phyloP scores from a whole-genome alignment of 2,113 vertebrate genomes.

The Mustelus asterias region DNA sequence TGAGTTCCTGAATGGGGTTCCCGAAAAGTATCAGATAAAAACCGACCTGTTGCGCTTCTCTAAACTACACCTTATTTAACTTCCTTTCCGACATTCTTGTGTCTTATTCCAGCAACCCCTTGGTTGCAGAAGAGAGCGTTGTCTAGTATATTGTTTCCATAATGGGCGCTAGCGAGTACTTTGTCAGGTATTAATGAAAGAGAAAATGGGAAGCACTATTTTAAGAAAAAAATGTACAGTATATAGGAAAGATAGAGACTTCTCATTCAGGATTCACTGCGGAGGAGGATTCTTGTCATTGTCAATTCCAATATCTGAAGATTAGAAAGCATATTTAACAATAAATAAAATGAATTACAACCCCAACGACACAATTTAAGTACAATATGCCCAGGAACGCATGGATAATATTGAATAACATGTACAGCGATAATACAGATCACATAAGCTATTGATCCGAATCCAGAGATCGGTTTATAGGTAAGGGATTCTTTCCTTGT shows the following conservation, averaged over 20 bases:
- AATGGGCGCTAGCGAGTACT: neutral
- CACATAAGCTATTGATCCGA: neutral
- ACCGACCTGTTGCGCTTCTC: neutral
- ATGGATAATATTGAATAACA: neutral
- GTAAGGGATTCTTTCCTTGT: neutral
- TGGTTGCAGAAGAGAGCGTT: too few relatives aligned
- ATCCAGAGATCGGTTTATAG: neutral
- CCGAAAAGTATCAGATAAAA: neutral
- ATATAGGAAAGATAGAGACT: neutral
- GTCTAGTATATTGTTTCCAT: neutral
- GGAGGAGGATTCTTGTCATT: neutral
- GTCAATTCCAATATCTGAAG: neutral
- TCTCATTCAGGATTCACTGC: neutral
- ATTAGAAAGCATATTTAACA: neutral
- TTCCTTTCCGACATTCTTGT: neutral
- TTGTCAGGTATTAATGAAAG: neutral
- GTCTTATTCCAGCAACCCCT: neutral
- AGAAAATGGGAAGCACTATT: neutral
- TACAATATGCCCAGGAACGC: neutral
- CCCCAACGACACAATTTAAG: neutral
- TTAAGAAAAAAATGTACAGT: neutral
- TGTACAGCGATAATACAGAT: neutral
- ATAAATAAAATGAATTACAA: neutral
- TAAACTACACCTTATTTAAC: neutral
- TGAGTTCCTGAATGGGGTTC: neutral